Base-by-base conservation (phyloP, 2,113 vertebrate genomes). In the Amphilophus citrinellus region DNA sequence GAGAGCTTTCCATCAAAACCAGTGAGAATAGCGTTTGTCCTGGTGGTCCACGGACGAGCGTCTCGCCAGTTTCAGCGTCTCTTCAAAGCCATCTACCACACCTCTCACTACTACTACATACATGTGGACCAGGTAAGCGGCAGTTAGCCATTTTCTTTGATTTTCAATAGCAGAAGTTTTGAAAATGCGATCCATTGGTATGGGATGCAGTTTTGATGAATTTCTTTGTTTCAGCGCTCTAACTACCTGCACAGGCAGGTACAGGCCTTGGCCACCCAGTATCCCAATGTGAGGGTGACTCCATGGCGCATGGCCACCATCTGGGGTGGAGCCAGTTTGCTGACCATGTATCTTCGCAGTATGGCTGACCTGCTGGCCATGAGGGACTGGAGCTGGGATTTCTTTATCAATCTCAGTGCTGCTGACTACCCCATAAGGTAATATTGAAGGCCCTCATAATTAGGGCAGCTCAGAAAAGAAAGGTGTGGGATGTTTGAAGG, bases 381-480 rank as follows among this genome's bases (percentile, higher is more conserved):
- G 98, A 95, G 90, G 27, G 97, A 99, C 94, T 99, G 98, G 98
- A 96, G 94, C 32, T 99, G 98, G 98, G 98, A 99, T 92, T 99
- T 99, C 96, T 99, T 99, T 96, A 99, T 99, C 93, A 99, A 99
- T 96, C 97, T 99, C 93, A 99, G 98, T 7, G 98, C 98, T 6
- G 98, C 98, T 0, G 98, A 99, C 95, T 99, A 99, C 81, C 98
- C 98, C 1, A 99, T 99, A 96, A 98, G 98, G 98, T 99, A 94
- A 81, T 60, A 30, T 7, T 8, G 22, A 20, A 44, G 1, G 13
- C 61, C 35, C 20, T 63, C 20, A 27, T 42, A 10, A 44, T 73
- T 73, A 53, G 53, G 47, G 27, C 44, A 73, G 10, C 14, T 24
- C 60, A 63, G 8, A 30, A 42, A 62, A 57, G 58, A 35, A 22